Percentiles rank a stretch among this genome's conserved stretches.
Conservation (phyloP, 64 coral and sea anemone genomes). For the Montipora capricornis region DNA sequence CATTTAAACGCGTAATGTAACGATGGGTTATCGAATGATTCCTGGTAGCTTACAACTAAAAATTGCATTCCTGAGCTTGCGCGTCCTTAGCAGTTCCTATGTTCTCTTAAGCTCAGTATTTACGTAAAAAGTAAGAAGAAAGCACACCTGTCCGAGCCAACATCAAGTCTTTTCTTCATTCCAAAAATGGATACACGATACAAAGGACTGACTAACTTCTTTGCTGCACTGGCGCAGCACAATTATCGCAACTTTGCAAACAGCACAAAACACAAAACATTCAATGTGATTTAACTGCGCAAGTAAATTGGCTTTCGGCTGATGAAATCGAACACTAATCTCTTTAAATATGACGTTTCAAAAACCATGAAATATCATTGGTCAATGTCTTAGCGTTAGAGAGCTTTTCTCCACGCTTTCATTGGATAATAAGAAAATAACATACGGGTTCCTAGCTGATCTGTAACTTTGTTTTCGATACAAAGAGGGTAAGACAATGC, state of each 20-base stretch:
- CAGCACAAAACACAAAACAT: too few species aligned
- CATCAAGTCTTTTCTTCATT: background rate
- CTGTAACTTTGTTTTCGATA: background rate
- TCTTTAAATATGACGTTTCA: background rate
- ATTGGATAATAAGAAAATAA: background rate
- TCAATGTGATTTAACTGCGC: slow-evolving; percentile 10
- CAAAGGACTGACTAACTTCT: background rate
- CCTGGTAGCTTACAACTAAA: too few species aligned
- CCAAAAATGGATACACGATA: background rate
- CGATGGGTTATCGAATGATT: background rate
- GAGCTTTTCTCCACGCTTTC: background rate
- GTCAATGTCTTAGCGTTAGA: background rate
- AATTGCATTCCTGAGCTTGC: too few species aligned
- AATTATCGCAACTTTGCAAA: background rate
- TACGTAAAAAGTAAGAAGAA: background rate
- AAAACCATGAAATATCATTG: background rate
- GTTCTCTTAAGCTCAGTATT: background rate
- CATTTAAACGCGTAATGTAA: background rate
- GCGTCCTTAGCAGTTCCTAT: too few species aligned
- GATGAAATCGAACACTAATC: background rate
- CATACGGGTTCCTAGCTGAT: background rate
- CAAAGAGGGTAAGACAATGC: background rate
- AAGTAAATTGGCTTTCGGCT: background rate
- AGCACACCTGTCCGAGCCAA: background rate
- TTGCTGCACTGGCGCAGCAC: background rate